These are phyloP conservation scores for Neodontobutis hainanensis DNA, from an alignment of 2,113 vertebrate genomes.

Conservation along the genomic window DNA sequence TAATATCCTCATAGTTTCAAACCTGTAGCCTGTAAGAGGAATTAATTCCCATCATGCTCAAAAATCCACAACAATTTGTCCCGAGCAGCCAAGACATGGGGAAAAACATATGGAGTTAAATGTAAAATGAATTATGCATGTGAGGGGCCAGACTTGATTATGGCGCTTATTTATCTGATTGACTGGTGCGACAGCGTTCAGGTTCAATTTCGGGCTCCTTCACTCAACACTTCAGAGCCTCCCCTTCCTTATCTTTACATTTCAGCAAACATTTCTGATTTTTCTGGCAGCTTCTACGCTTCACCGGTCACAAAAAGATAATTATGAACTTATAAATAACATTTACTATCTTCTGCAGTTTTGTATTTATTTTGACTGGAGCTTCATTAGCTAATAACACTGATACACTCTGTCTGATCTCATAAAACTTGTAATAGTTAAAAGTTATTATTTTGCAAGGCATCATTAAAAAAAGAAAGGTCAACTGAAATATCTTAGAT, in stretches of 20 bases:
- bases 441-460: not conserved
- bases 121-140: slow-evolving; percentile 79
- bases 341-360: too few relatives aligned
- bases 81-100: slow-evolving; percentile 64
- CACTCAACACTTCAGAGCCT: slow-evolving; percentile 74
- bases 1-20: slow-evolving; percentile 35
- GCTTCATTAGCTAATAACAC: not conserved
- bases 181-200: slow-evolving; percentile 70
- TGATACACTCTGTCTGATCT: not conserved
- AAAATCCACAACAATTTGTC: slow-evolving; percentile 72
- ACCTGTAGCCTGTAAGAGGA: slow-evolving; percentile 45
- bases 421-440: not conserved
- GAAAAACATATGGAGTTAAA: slow-evolving; percentile 54
- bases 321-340: slow-evolving; percentile 3
- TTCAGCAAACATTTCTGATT: slow-evolving; percentile 49
- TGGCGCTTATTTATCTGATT: slow-evolving; percentile 81
- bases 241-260: slow-evolving; percentile 76
- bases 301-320: slow-evolving; percentile 13
- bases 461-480: too few relatives aligned
- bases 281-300: slow-evolving; percentile 38
- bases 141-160: slow-evolving; percentile 73
- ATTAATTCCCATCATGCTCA: slow-evolving; percentile 59
- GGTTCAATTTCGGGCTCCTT: slow-evolving; percentile 76
- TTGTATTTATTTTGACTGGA: not conserved
- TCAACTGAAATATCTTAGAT: not conserved